Base-by-base conservation (phyloP, 2,888 invertebrate genomes). In the Rotaria socialis region DNA sequence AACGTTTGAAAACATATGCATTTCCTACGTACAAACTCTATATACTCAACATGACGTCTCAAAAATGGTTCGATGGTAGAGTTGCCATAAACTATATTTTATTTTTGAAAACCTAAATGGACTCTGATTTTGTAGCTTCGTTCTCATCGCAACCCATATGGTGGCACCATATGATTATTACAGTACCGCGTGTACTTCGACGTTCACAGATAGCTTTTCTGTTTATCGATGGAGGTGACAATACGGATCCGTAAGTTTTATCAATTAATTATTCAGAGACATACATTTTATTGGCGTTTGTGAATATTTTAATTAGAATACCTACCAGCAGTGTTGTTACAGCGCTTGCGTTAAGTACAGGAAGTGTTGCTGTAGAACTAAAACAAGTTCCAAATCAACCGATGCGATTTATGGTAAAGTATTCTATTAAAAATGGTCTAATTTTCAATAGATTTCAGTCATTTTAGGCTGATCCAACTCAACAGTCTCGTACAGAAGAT, bases 321-420 rank as follows among this genome's bases (percentile, higher is more conserved):
- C 75, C 84, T n/a, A 47, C 84, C 10, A 6, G 16, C 24, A 50
- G 84, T 50, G 11, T 10, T 10, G 8, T 11, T 41, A 35, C 47
- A n/a, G 43, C 7, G 8, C 8, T 75, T 35, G 75, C 75, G 41
- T 5, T 22, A 19, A 75, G 22, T 24, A 89, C 89, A 0, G 88
- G 88, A 35, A 85, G 88, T 16, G 86, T 89, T 14, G 87, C 88
- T 24, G 88, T 89, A 1, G 88, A 88, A 75, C 88, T 89, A 14
- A 88, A 88, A 86, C 88, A 88, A 85, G 87, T 89, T 11, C 89
- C 89, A 11, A 89, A 89, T 87, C 88, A 89, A 87, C 89, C 89
- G 19, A 88, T 89, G 16, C 84, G 86, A 14, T 89, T 89, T 84
- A 88, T 88, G 88, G 89, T 55, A 55, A 4, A 22, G 22, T 22